phyloP scores from a whole-genome alignment of 2,888 invertebrate genomes.

The Eupithecia dodoneata region DNA sequence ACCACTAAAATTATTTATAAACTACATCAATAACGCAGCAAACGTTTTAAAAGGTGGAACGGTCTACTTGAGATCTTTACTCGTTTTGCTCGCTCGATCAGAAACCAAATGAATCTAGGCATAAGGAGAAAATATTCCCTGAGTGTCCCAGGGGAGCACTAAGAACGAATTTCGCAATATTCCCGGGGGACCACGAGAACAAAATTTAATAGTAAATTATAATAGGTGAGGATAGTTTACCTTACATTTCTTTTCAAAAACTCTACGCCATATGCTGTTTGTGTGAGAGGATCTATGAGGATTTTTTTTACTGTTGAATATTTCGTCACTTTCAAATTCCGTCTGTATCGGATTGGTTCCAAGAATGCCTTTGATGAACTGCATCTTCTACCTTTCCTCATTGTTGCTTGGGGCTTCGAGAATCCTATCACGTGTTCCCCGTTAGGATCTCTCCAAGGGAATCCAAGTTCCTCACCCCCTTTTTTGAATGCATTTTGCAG shows the following conservation, averaged over 20 bases:
- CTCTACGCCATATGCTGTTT: constrained; percentile 87
- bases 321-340: constrained; percentile 89
- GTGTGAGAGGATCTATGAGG: constrained; percentile 85
- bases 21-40: background rate
- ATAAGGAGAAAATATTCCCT: background rate
- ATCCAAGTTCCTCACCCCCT: constrained; percentile 88
- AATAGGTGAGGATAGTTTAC: constrained; percentile 47
- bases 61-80: background rate
- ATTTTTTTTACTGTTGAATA: constrained; percentile 87
- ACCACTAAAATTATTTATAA: background rate
- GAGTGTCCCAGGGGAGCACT: background rate
- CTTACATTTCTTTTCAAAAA: constrained; percentile 85
- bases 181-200: background rate
- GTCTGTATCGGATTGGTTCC: constrained; percentile 85
- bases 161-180: background rate
- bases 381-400: constrained; percentile 89
- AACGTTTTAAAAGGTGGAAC: background rate
- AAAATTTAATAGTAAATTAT: background rate
- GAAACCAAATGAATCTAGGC: background rate
- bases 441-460: constrained; percentile 88
- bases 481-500: constrained; percentile 86
- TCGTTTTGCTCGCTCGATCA: background rate
- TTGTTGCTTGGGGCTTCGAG: constrained; percentile 88
- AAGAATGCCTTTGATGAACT: constrained; percentile 92
- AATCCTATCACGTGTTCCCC: constrained; percentile 87